phyloP scores from a whole-genome alignment of 2,888 invertebrate genomes.

The Ommatoiulus sabulosus region DNA sequence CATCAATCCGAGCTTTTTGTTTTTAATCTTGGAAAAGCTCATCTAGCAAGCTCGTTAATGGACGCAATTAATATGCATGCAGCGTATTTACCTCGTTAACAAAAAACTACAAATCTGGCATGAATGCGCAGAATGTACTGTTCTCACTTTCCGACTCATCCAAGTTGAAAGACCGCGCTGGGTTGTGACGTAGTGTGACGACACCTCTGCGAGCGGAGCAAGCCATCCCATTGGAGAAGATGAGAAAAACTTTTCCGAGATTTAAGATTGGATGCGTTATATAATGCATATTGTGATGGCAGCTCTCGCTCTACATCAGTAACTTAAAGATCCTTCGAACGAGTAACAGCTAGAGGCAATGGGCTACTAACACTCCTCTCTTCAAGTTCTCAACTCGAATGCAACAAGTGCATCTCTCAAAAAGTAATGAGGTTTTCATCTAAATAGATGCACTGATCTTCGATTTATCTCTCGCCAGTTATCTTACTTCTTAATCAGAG shows the following conservation, averaged over 20 bases:
- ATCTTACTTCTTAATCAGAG: not conserved
- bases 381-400: not conserved
- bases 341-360: slow-evolving; percentile 6
- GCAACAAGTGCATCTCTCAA: slow-evolving; percentile 7
- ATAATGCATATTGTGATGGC: slow-evolving; percentile 47
- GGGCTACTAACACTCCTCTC: not conserved
- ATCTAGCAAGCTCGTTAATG: not conserved
- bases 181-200: slow-evolving; percentile 22
- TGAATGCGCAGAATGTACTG: not conserved
- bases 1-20: not conserved
- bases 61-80: not conserved
- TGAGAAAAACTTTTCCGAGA: slow-evolving; percentile 29
- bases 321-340: not conserved
- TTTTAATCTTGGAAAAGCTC: not conserved
- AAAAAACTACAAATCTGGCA: not conserved
- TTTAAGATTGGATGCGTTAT: slow-evolving; percentile 41
- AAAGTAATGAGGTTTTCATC: not conserved
- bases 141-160: not conserved
- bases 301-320: not conserved
- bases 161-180: slow-evolving; percentile 48
- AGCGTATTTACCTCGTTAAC: not conserved
- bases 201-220: not conserved
- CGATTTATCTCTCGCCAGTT: not conserved
- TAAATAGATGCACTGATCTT: not conserved
- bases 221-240: slow-evolving; percentile 49